Evolutionary conservation across 2,113 vertebrate genomes (phyloP).

Genomic region (Hystrix brachyura): DNA sequence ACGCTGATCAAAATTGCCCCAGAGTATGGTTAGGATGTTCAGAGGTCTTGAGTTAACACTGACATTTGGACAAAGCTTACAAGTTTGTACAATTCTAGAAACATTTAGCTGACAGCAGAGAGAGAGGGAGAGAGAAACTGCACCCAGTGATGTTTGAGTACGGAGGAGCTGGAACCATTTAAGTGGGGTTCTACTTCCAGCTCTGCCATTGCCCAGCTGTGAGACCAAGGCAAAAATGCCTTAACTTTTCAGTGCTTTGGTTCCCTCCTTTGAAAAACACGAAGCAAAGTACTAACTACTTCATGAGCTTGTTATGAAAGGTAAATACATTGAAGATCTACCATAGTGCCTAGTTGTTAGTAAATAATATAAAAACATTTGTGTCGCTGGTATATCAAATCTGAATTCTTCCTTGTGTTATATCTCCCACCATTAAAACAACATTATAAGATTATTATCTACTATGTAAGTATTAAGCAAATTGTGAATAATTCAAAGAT

Average conservation of each 20-base stretch:
- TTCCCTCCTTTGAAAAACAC: not conserved
- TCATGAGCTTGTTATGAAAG: not conserved
- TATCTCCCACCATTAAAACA: not conserved
- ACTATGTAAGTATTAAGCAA: not conserved
- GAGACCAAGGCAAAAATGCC: not conserved
- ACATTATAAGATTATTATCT: not conserved
- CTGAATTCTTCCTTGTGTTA: not conserved
- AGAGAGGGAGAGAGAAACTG: too few relatives aligned
- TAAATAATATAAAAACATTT: slow-evolving; percentile 19
- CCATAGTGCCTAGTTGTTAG: not conserved
- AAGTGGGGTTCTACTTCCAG: not conserved
- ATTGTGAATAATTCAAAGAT: not conserved
- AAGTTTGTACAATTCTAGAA: not conserved
- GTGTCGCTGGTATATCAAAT: not conserved
- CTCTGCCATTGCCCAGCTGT: not conserved
- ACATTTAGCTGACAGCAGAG: not conserved
- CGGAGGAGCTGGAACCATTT: fast-evolving
- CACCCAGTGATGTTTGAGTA: not conserved
- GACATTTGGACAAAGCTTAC: not conserved
- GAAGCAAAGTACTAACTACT: not conserved
- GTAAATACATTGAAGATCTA: not conserved
- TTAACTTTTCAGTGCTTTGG: not conserved
- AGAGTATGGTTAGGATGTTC: not conserved
- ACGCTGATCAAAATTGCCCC: not conserved
- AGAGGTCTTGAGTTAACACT: not conserved